These are phyloP conservation scores for Notodonta dromedarius DNA, from an alignment of 2,888 invertebrate genomes.

Conservation along the genomic window DNA sequence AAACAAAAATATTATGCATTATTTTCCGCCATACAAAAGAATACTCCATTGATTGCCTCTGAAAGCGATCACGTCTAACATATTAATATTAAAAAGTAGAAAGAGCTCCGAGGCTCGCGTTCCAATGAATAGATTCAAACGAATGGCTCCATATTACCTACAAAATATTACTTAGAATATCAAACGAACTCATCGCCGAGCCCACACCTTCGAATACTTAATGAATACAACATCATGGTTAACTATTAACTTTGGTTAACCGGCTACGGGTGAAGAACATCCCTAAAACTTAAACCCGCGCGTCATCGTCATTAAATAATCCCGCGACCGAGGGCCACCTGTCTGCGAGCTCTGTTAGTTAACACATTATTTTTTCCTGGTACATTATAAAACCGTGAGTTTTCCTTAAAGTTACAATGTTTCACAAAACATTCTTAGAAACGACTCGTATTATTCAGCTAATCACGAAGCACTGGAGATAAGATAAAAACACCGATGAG, in stretches of 20 bases:
- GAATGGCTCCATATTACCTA: constrained; percentile 14
- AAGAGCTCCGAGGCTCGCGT: constrained; percentile 27
- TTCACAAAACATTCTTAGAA: constrained; percentile 39
- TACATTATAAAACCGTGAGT: constrained; percentile 26
- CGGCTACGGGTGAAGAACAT: constrained; percentile 49
- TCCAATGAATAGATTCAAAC: constrained; percentile 25
- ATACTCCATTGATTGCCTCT: constrained; percentile 40
- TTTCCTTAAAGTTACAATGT: constrained; percentile 41
- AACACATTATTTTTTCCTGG: constrained; percentile 40
- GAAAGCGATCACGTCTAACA: constrained; percentile 39
- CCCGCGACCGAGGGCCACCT: constrained; percentile 30
- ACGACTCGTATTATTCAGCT: constrained; percentile 37
- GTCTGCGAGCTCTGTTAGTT: constrained; percentile 42
- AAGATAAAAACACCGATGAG: constrained; percentile 46
- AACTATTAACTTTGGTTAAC: constrained; percentile 59
- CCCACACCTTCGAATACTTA: constrained; percentile 50
- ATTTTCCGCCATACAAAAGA: constrained; percentile 40
- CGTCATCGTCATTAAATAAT: constrained; percentile 34
- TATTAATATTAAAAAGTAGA: constrained; percentile 33
- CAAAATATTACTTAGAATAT: constrained; percentile 28
- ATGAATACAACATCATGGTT: constrained; percentile 57
- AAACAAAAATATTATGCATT: constrained; percentile 52
- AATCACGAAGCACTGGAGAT: constrained; percentile 39
- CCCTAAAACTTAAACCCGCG: constrained; percentile 35
- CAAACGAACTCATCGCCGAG: constrained; percentile 35